phyloP scores from a whole-genome alignment of 2,113 vertebrate species.

The Percina caprodes region DNA sequence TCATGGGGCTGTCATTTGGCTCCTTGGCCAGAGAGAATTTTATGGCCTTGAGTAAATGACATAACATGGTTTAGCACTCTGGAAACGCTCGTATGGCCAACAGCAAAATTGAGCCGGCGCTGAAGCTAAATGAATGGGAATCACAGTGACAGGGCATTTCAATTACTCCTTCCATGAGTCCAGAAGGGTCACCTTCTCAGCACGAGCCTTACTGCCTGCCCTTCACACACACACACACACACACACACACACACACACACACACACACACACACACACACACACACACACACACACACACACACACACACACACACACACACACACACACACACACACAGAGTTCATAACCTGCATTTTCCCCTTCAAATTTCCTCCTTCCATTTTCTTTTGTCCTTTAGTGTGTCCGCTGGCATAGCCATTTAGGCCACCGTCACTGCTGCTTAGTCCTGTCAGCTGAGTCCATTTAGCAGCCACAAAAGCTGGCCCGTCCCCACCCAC shows the following conservation, averaged over 20 bases:
- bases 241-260: conserved; percentile 7
- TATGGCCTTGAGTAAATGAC: conserved; percentile 51
- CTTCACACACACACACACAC: neutral
- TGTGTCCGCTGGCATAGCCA: conserved; percentile 53
- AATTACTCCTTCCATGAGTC: conserved; percentile 58
- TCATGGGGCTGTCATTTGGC: conserved; percentile 21
- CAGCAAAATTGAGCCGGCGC: conserved; percentile 31
- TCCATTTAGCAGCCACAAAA: conserved; percentile 78
- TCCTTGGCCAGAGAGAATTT: conserved; percentile 39
- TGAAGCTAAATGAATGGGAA: conserved; percentile 58
- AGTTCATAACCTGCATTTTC: conserved; percentile 3
- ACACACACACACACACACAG: neutral
- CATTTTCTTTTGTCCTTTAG: conserved; percentile 69
- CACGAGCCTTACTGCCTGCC: neutral
- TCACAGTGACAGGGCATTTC: conserved; percentile 52
- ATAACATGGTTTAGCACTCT: conserved; percentile 37
- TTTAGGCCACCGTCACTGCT: conserved; percentile 63
- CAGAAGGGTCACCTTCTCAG: conserved; percentile 65
- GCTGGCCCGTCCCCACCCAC: conserved; percentile 54
- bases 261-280: conserved; percentile 21
- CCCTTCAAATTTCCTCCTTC: conserved; percentile 42
- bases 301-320: conserved; percentile 21
- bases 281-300: neutral
- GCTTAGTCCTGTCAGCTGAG: conserved; percentile 78
- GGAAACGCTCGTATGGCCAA: conserved; percentile 31